Conservation (phyloP, 2,888 invertebrate species). For the Vesta saturnalis region DNA sequence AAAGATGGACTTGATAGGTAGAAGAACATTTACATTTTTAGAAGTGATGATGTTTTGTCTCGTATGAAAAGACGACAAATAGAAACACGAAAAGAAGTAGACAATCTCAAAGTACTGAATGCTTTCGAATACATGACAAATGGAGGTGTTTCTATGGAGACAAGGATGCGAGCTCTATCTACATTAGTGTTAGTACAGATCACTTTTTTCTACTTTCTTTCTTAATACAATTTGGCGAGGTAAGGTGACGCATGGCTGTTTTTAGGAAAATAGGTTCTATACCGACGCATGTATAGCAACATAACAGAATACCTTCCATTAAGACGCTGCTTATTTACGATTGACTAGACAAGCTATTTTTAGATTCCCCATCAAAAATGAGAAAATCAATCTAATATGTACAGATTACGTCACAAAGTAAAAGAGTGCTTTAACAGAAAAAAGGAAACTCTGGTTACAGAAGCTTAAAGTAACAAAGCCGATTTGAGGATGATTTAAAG, state of each 20-base stretch:
- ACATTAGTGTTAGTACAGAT: conserved; percentile 26
- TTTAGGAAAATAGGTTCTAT: conserved; percentile 13
- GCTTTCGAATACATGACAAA: conserved; percentile 45
- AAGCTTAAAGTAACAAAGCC: conserved; percentile 21
- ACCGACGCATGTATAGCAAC: no score
- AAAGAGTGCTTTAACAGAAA: no score
- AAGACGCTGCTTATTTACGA: no score
- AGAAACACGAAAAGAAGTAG: conserved; percentile 40
- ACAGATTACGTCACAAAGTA: no score
- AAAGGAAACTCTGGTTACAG: neutral
- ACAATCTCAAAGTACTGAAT: conserved; percentile 44
- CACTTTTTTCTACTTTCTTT: conserved; percentile 27
- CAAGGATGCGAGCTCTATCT: conserved; percentile 34
- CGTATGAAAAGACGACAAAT: conserved; percentile 39
- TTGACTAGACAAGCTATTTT: no score
- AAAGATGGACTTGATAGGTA: no score
- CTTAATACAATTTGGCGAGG: conserved; percentile 29
- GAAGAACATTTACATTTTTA: conserved; percentile 24
- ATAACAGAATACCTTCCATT: no score
- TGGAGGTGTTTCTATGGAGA: conserved; percentile 44
- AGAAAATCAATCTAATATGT: no score
- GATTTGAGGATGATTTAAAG: conserved; percentile 33
- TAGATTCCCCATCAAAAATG: no score
- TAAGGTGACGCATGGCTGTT: conserved; percentile 19
- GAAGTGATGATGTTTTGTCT: conserved; percentile 36